A percentile compares a stretch with the other conserved stretches of the same genome.
These are phyloP conservation scores for Sinelater perroti DNA, from an alignment of 2,888 invertebrate genomes.

Conservation along the genomic window DNA sequence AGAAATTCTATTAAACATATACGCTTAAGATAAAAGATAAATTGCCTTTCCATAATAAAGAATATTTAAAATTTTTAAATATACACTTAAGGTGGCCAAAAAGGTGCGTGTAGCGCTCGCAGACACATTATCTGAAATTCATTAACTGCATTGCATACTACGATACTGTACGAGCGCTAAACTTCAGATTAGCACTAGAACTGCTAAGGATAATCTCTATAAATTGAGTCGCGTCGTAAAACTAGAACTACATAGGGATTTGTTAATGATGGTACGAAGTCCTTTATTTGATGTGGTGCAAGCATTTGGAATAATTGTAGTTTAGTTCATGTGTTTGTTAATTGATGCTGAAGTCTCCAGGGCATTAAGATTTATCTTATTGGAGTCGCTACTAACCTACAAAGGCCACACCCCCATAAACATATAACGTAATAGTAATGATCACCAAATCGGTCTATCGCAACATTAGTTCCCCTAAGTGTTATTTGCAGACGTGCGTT, in stretches of 20 bases:
- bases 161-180: conserved; percentile 5
- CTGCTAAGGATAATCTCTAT: conserved; percentile 9
- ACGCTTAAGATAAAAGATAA: too few species aligned
- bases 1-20: neutral
- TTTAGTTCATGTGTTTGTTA: conserved; percentile 25
- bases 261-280: conserved; percentile 27
- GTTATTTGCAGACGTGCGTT: conserved; percentile 27
- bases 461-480: conserved; percentile 19
- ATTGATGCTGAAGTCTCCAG: conserved; percentile 24
- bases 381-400: conserved; percentile 4
- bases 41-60: too few species aligned
- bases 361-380: conserved; percentile 22
- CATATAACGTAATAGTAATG: neutral
- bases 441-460: neutral
- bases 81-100: too few species aligned
- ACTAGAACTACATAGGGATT: conserved; percentile 25
- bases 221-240: conserved; percentile 20
- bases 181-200: conserved; percentile 11
- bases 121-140: too few species aligned
- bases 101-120: too few species aligned
- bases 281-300: conserved; percentile 27
- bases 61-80: too few species aligned
- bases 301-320: conserved; percentile 25
- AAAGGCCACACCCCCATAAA: conserved; percentile 1
- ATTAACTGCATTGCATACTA: too few species aligned